Percentiles rank a stretch among this genome's conserved stretches.
Conservation (phyloP, 2,113 vertebrate species). For the Toxostoma redivivum region DNA sequence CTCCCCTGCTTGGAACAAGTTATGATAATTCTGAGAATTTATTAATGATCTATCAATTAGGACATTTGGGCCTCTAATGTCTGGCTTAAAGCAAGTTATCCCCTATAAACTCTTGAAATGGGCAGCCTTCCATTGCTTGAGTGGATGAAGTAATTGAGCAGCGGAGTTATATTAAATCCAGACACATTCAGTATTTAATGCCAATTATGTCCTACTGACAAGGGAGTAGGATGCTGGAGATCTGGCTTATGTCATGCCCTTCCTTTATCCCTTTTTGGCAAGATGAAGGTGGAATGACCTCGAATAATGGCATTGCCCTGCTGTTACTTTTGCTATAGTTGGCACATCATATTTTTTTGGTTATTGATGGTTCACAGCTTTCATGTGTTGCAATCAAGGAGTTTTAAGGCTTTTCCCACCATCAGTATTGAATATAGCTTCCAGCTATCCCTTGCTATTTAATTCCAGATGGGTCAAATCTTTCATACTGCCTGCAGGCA, state of each 20-base stretch:
- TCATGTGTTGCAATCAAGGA: conserved; percentile 62
- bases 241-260: conserved; percentile 50
- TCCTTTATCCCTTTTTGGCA: conserved; percentile 40
- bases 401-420: conserved; percentile 67
- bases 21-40: neutral
- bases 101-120: neutral
- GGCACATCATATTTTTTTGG: conserved; percentile 60
- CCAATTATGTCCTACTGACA: conserved; percentile 59
- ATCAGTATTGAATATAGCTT: conserved; percentile 48
- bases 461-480: conserved; percentile 63
- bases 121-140: conserved; percentile 27
- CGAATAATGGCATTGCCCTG: conserved; percentile 46
- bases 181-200: conserved; percentile 48
- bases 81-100: neutral
- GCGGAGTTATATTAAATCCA: conserved; percentile 41
- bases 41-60: neutral
- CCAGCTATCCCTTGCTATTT: conserved; percentile 60
- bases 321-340: conserved; percentile 34
- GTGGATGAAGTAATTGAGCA: conserved; percentile 44
- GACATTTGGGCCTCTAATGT: neutral
- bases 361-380: conserved; percentile 64
- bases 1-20: neutral
- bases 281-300: conserved; percentile 54
- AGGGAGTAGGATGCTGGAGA: neutral
- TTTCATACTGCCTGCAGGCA: conserved; percentile 54